phyloP scores from a whole-genome alignment of 2,888 invertebrate genomes.

The Caenorhabditis japonica region DNA sequence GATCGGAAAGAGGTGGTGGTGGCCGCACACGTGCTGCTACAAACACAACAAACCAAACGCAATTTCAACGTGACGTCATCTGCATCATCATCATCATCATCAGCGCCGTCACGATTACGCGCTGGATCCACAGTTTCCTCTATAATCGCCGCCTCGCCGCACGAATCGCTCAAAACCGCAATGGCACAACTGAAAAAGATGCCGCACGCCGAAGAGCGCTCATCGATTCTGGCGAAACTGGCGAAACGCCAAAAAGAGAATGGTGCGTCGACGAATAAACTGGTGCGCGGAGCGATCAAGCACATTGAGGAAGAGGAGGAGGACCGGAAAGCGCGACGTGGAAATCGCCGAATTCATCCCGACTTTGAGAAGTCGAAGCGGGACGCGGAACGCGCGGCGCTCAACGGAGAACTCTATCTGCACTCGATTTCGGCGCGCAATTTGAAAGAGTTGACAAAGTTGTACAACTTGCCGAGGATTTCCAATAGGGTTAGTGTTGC shows the following conservation, averaged over 20 bases:
- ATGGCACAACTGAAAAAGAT: not conserved
- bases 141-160: too few species aligned
- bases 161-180: not conserved
- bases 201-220: not conserved
- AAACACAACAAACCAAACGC: too few species aligned
- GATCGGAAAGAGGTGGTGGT: not conserved
- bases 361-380: constrained; percentile 18
- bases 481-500: constrained; percentile 13
- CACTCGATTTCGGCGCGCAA: not conserved
- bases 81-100: too few species aligned
- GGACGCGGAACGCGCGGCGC: not conserved
- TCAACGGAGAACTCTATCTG: not conserved
- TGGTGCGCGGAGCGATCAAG: not conserved
- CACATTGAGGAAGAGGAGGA: constrained; percentile 4
- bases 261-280: not conserved
- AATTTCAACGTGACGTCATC: too few species aligned
- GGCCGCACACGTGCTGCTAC: too few species aligned
- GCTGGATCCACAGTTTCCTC: too few species aligned
- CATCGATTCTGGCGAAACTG: not conserved
- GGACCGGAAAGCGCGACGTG: not conserved
- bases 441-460: not conserved
- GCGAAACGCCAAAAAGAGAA: not conserved
- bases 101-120: too few species aligned
- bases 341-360: constrained; percentile 6
- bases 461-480: constrained; percentile 52